Evolutionary conservation across 2,888 invertebrate species (phyloP).

Genomic region (Trisateles emortualis): DNA sequence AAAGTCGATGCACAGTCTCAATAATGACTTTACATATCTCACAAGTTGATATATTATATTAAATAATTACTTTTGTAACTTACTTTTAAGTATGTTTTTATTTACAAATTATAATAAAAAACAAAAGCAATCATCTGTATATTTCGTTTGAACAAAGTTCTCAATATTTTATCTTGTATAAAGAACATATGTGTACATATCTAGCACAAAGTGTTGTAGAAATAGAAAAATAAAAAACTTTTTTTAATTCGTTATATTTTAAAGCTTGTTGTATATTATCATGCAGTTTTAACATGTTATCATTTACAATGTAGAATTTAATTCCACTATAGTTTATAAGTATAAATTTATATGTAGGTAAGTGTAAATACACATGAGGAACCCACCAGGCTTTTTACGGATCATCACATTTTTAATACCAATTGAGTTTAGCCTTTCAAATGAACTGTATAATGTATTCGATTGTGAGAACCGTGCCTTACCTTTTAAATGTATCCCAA

Average conservation of each 20-base stretch:
- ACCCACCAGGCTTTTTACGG: slow-evolving; percentile 69
- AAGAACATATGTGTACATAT: slow-evolving; percentile 61
- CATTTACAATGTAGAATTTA: slow-evolving; percentile 44
- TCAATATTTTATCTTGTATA: slow-evolving; percentile 57
- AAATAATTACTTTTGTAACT: slow-evolving; percentile 36
- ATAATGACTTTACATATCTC: slow-evolving; percentile 51
- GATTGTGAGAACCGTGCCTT: slow-evolving; percentile 54
- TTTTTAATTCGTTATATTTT: slow-evolving; percentile 52
- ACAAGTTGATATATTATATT: slow-evolving; percentile 36
- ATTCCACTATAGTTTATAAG: slow-evolving; percentile 30
- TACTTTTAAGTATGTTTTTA: slow-evolving; percentile 41
- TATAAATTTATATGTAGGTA: slow-evolving; percentile 23
- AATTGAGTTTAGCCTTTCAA: slow-evolving; percentile 20
- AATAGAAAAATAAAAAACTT: slow-evolving; percentile 44
- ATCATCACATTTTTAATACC: slow-evolving; percentile 51
- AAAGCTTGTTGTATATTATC: slow-evolving; percentile 63
- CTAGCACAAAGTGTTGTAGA: slow-evolving; percentile 78
- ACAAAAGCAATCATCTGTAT: slow-evolving; percentile 59
- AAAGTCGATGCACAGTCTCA: slow-evolving; percentile 30
- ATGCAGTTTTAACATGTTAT: slow-evolving; percentile 57
- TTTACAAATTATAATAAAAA: slow-evolving; percentile 42
- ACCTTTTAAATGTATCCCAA: slow-evolving; percentile 33
- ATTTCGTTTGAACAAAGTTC: slow-evolving; percentile 82
- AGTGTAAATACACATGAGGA: slow-evolving; percentile 66
- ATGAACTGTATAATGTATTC: slow-evolving; percentile 31